These are phyloP conservation scores for Pipistrellus pygmaeus DNA, from an alignment of 2,797 vertebrate genomes.

Conservation along the genomic window DNA sequence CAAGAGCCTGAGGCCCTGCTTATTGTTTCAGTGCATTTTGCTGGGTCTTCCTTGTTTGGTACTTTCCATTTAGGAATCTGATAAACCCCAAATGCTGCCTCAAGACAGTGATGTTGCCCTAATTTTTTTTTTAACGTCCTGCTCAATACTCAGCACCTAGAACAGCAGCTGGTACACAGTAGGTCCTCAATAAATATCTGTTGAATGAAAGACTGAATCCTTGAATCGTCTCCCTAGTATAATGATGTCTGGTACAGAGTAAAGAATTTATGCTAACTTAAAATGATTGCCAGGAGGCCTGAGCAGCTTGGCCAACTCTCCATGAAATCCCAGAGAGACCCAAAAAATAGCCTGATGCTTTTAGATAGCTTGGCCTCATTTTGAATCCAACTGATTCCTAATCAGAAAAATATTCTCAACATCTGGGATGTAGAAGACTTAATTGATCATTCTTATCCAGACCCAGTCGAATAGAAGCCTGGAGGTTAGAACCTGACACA, in stretches of 20 bases:
- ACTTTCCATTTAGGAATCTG: background rate
- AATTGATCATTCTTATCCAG: constrained; percentile 63
- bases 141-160: background rate
- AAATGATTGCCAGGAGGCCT: background rate
- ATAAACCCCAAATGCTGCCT: background rate
- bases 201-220: background rate
- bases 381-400: constrained; percentile 69
- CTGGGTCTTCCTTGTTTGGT: background rate
- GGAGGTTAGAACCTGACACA: constrained; percentile 71
- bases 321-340: constrained; percentile 35
- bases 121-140: background rate
- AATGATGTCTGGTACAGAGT: background rate
- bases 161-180: background rate
- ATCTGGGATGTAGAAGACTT: constrained; percentile 70
- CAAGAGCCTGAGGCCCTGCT: rapidly evolving
- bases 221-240: background rate
- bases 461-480: constrained; percentile 69
- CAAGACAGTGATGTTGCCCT: background rate
- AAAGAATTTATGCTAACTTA: constrained; percentile 34
- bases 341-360: constrained; percentile 55
- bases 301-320: constrained; percentile 18
- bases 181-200: background rate
- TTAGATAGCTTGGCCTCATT: constrained; percentile 52
- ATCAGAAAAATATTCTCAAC: constrained; percentile 72
- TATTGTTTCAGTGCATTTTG: background rate